phyloP scores from a whole-genome alignment of 2,888 invertebrate species.

The Arge pagana region DNA sequence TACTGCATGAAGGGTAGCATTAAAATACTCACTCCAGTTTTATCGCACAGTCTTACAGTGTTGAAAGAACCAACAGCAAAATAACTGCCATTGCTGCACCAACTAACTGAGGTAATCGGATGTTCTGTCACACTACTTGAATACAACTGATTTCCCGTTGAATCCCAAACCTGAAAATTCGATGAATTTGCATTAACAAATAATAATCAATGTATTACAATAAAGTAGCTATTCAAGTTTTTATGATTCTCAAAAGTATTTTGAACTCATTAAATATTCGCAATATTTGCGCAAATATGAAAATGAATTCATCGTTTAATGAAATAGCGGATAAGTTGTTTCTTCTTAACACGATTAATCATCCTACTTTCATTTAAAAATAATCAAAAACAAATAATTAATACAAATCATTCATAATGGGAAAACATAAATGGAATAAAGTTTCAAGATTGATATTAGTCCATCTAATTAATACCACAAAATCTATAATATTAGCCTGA shows the following conservation, averaged over 20 bases:
- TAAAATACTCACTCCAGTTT: conserved; percentile 76
- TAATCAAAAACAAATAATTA: no score
- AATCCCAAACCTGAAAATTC: conserved; percentile 86
- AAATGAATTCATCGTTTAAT: conserved; percentile 1
- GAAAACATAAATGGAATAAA: not conserved
- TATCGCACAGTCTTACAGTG: conserved; percentile 88
- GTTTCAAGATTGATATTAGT: no score
- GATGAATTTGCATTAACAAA: conserved; percentile 38
- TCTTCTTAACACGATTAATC: no score
- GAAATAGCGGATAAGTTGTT: no score
- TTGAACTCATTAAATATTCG: not conserved
- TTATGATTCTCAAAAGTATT: no score
- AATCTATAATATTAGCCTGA: no score
- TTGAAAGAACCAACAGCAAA: conserved; percentile 94
- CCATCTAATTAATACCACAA: no score
- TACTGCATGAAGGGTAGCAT: conserved; percentile 12
- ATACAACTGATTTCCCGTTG: conserved; percentile 85
- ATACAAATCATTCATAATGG: not conserved
- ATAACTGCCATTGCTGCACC: conserved; percentile 89
- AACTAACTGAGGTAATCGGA: conserved; percentile 88
- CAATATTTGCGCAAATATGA: not conserved
- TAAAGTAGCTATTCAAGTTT: no score
- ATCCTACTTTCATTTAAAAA: no score
- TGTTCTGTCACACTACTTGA: conserved; percentile 84
- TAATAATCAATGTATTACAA: not conserved